A percentile compares a stretch with the other conserved stretches of the same genome.
Evolutionary conservation across 2,797 vertebrate species (phyloP).

Genomic region (Vespertilio murinus): DNA sequence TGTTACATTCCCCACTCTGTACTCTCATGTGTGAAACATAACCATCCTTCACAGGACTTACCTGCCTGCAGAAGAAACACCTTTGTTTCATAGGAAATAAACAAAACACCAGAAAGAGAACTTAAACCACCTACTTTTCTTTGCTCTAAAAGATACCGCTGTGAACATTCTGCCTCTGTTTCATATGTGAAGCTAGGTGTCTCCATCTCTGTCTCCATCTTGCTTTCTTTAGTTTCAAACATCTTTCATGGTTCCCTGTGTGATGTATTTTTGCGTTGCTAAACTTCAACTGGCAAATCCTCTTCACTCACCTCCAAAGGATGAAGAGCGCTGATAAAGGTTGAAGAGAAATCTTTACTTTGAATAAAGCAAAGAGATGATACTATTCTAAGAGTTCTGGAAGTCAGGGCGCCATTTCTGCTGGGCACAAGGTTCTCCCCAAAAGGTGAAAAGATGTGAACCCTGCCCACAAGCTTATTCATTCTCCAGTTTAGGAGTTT

Average conservation of each 20-base stretch:
- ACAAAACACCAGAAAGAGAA: neutral
- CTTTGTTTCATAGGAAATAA: neutral
- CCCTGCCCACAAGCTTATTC: neutral
- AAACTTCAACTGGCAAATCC: neutral
- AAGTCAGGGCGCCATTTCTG: neutral
- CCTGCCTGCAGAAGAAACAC: neutral
- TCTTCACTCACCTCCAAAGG: neutral
- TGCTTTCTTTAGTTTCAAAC: neutral
- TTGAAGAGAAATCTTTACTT: neutral
- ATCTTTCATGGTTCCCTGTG: accelerated
- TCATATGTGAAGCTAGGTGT: neutral
- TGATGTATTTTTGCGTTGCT: neutral
- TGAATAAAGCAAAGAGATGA: neutral
- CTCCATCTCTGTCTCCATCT: neutral
- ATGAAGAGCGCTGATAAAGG: neutral
- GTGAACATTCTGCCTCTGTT: neutral
- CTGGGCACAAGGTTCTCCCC: neutral
- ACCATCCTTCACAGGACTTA: neutral
- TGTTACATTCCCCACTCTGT: neutral
- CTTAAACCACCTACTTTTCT: neutral
- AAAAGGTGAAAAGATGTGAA: neutral
- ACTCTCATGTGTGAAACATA: neutral
- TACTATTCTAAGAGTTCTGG: neutral
- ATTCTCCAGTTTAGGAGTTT: neutral
- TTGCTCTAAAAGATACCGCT: neutral